Evolutionary conservation across 2,113 vertebrate species (phyloP), one percentile per base, ranked within the genome.

Genomic region (Strix aluco): DNA sequence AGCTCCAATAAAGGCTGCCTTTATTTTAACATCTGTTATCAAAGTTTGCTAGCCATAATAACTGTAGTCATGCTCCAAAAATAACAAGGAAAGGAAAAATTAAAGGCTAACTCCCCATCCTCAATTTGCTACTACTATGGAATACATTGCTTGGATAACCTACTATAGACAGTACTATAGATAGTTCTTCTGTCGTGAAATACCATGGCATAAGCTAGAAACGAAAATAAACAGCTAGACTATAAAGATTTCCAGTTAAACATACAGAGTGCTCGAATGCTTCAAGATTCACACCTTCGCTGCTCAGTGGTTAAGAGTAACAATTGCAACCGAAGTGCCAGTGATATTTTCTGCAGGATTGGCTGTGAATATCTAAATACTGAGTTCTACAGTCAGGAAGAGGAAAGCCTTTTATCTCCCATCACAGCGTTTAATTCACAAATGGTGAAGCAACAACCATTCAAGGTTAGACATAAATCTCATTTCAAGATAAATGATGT

Each of bases 11-110:
- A 38, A 90, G 30, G 46, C 55, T 78, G 63, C 49, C 47, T 90
- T 93, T 47, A 86, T 81, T 77, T 92, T 13, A 70, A 88, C 79
- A 73, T 25, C 58, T 55, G 46, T 26, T 95, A 90, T 55, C 86
- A 84, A 38, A 67, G 18, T 74, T 46, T 83, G 23, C 54, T 73
- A 86, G 55, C 47, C 55, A 25, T 59, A 79, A 61, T 49, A 77
- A 80, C 17, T 66, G 34, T 75, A 89, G 71, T 36, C 30, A 32
- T 26, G 26, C 71, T 81, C 51, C 74, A 81, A 32, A 74, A 61
- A 67, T 11, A 82, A 58, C 46, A 86, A 71, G 32, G 54, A 73
- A 77, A 80, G 11, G 66, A 38, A 44, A 82, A 78, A 59, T 10
- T 2, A 71, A 59, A 88, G 23, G 55, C 54, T 77, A 36, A 55